These are phyloP conservation scores for Ramazzottius varieornatus DNA, from an alignment of 2,888 invertebrate genomes.

Conservation along the genomic window DNA sequence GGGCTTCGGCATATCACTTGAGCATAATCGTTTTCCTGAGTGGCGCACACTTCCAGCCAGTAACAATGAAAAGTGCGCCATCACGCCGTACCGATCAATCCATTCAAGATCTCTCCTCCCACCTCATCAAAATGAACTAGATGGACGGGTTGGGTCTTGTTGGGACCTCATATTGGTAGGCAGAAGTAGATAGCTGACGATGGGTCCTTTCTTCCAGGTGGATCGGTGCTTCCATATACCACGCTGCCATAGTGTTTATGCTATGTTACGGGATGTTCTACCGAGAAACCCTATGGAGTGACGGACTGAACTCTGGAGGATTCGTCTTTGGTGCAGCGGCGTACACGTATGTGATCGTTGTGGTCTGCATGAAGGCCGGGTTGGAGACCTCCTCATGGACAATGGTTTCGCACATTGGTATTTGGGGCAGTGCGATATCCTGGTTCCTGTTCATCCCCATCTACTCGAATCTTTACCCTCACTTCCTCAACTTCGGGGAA, in stretches of 20 bases:
- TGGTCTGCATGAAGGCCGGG: slow-evolving; percentile 96
- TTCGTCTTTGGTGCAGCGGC: slow-evolving; percentile 15
- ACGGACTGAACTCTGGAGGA: slow-evolving; percentile 25
- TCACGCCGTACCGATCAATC: too few species aligned
- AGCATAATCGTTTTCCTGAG: too few species aligned
- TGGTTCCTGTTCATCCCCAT: slow-evolving; percentile 75
- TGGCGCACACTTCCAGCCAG: too few species aligned
- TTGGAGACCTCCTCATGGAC: slow-evolving; percentile 85
- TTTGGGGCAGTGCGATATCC: slow-evolving; percentile 73
- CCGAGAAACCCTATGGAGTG: slow-evolving; percentile 22
- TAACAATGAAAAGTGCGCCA: too few species aligned
- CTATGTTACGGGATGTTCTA: slow-evolving; percentile 19
- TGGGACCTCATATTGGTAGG: too few species aligned
- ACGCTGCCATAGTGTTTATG: slow-evolving; percentile 28
- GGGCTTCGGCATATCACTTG: too few species aligned
- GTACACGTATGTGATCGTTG: slow-evolving; percentile 64
- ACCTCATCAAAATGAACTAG: too few species aligned
- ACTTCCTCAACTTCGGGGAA: slow-evolving; percentile 44
- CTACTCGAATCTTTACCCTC: slow-evolving; percentile 35
- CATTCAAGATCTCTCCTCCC: too few species aligned
- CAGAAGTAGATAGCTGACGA: too few species aligned
- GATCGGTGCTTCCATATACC: slow-evolving; percentile 26
- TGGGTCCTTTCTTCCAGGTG: slow-evolving; percentile 15
- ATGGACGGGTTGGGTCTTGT: too few species aligned
- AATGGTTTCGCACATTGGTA: slow-evolving; percentile 68